Base-by-base conservation (phyloP, 1,140 invertebrate genomes). In the Saccostrea echinata region DNA sequence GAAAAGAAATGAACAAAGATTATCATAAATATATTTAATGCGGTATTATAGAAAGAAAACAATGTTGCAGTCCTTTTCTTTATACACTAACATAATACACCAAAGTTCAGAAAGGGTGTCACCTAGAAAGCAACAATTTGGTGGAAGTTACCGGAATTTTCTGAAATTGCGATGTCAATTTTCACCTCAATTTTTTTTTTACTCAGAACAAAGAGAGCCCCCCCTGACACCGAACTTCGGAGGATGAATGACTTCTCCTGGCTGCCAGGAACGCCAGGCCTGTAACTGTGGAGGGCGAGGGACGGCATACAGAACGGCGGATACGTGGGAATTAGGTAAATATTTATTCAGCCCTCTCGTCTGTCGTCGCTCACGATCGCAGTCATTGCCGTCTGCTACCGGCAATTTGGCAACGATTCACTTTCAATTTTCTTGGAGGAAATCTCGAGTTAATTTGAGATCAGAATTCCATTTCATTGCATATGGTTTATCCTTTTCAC, bases 341-440 rank as follows among this genome's bases (percentile, higher is more conserved):
- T 76, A 76, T 76, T 76, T 76, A 76, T 76, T 76, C 68, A 76
- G 68, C 68, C 68, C 68, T 76, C 68, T 76, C 68, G 68, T 76
- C 68, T 76, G 68, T 76, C 68, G 68, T 76, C 68, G 68, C 68
- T 76, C 68, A 76, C 27, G 13, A 30, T 76, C 68, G 24, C 24
- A 76, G 27, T 30, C 68, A 30, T 76, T 76, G 68, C 68, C 68
- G 68, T 76, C 68, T 76, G 68, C 68, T 76, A 30, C 68, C 68
- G 68, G 68, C 68, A 76, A 76, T 76, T 76, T 76, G 68, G 68
- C 68, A 76, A 76, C 68, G 68, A 76, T 76, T 76, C 68, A 76
- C 68, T 76, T 76, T 76, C 68, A 76, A 76, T 76, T 76, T 76
- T 76, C 68, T 76, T 76, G 68, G 68, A 76, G 68, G 68, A 76